Conservation (phyloP, 2,888 invertebrate species). For the Diadegma fenestrale region DNA sequence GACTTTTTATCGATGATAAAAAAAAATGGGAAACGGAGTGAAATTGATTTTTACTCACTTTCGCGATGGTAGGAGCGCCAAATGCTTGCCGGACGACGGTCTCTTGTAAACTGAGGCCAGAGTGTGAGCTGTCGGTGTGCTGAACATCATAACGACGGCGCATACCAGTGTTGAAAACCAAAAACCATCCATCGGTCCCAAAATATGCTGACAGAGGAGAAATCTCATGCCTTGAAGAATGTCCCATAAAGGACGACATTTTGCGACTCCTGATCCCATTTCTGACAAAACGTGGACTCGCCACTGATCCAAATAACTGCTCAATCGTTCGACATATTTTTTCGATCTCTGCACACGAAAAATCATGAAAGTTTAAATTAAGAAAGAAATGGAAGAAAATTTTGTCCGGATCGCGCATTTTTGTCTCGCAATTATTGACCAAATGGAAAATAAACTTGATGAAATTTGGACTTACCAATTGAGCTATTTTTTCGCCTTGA, state of each 20-base stretch:
- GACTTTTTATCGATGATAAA: conserved; percentile 2
- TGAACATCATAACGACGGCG: conserved; percentile 87
- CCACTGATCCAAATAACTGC: conserved; percentile 89
- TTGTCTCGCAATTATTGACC: not conserved
- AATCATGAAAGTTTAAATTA: not conserved
- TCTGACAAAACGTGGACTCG: conserved; percentile 88
- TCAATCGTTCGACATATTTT: conserved; percentile 87
- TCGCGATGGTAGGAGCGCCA: conserved; percentile 75
- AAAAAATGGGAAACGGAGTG: not conserved
- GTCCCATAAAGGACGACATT: conserved; percentile 90
- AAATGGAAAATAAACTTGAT: conserved; percentile 72
- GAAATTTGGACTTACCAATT: conserved; percentile 86
- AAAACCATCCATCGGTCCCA: conserved; percentile 90
- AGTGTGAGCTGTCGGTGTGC: conserved; percentile 88
- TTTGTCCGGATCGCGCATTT: not conserved
- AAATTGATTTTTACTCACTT: conserved; percentile 74
- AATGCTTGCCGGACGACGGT: conserved; percentile 72
- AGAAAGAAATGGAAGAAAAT: not conserved
- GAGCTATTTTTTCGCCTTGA: conserved; percentile 90
- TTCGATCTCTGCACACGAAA: conserved; percentile 86
- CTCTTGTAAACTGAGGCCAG: conserved; percentile 86
- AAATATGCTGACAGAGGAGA: conserved; percentile 88
- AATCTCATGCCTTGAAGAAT: conserved; percentile 89
- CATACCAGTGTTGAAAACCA: conserved; percentile 89
- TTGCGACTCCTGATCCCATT: conserved; percentile 88